Evolutionary conservation across 2,888 invertebrate species (phyloP).

Genomic region (Pegoplata infirma): DNA sequence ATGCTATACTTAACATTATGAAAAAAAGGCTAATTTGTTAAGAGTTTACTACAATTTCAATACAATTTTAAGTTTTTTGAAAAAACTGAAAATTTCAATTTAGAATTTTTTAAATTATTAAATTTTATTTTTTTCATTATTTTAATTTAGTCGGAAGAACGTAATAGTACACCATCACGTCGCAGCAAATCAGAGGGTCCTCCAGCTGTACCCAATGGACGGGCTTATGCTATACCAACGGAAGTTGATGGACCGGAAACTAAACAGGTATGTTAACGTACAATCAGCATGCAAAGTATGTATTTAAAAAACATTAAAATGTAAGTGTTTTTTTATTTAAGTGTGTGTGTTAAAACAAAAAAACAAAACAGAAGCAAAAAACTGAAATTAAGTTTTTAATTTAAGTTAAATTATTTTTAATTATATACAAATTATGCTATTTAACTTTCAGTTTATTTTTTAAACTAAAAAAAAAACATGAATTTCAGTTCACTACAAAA

Average conservation of each 20-base stretch:
- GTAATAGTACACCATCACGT: constrained; percentile 83
- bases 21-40: constrained; percentile 54
- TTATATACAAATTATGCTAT: not conserved
- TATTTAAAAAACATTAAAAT: constrained; percentile 26
- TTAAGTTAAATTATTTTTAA: constrained; percentile 13
- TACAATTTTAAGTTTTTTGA: too few relatives aligned
- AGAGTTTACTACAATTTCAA: too few relatives aligned
- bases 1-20: constrained; percentile 57
- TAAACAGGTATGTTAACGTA: constrained; percentile 74
- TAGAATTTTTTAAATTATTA: not conserved
- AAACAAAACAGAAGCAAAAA: too few relatives aligned
- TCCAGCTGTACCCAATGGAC: constrained; percentile 78
- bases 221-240: constrained; percentile 75
- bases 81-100: not conserved
- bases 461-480: too few relatives aligned
- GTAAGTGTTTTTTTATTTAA: constrained; percentile 27
- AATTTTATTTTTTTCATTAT: not conserved
- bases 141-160: constrained; percentile 83
- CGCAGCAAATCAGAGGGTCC: constrained; percentile 90
- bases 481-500: too few relatives aligned
- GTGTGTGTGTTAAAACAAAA: constrained; percentile 21
- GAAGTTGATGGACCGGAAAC: constrained; percentile 76
- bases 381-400: not conserved
- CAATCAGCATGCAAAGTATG: constrained; percentile 60
- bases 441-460: not conserved